A percentile compares a stretch with the other conserved stretches of the same genome.
phyloP scores from a whole-genome alignment of 2,797 vertebrate genomes.

The Parauchenoglanis ngamensis region DNA sequence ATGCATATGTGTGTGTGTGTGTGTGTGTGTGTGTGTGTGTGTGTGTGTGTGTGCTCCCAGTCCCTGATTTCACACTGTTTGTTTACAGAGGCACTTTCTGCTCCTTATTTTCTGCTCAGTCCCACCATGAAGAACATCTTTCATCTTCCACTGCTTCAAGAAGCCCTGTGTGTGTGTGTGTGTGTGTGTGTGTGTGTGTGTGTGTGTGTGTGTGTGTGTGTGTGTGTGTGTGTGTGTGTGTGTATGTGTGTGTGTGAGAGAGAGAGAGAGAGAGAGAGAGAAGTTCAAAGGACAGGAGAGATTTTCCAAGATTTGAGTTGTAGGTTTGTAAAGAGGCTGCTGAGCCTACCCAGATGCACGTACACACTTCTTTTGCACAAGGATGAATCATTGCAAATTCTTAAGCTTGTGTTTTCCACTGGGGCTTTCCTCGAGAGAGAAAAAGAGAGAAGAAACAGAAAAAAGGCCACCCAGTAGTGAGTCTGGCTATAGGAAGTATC shows the following conservation, averaged over 20 bases:
- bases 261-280: not conserved
- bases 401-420: slow-evolving; percentile 31
- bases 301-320: slow-evolving; percentile 46
- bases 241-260: not conserved
- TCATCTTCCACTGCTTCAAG: slow-evolving; percentile 65
- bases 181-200: not conserved
- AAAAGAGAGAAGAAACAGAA: not conserved
- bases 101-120: slow-evolving; percentile 75
- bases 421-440: slow-evolving; percentile 16
- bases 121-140: slow-evolving; percentile 72
- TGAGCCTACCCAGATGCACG: slow-evolving; percentile 4
- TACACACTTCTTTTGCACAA: slow-evolving; percentile 11
- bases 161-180: slow-evolving; percentile 1
- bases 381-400: not conserved
- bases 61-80: slow-evolving; percentile 72
- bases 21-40: slow-evolving; percentile 12
- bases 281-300: slow-evolving; percentile 40
- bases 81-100: slow-evolving; percentile 70
- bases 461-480: slow-evolving; percentile 32
- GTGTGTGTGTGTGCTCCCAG: slow-evolving; percentile 9
- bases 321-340: slow-evolving; percentile 11
- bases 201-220: not conserved
- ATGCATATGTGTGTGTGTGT: not conserved
- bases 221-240: slow-evolving; percentile 1
- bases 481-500: not conserved